These are phyloP conservation scores for Entomobrya proxima DNA, from an alignment of 2,888 invertebrate genomes.

Conservation along the genomic window DNA sequence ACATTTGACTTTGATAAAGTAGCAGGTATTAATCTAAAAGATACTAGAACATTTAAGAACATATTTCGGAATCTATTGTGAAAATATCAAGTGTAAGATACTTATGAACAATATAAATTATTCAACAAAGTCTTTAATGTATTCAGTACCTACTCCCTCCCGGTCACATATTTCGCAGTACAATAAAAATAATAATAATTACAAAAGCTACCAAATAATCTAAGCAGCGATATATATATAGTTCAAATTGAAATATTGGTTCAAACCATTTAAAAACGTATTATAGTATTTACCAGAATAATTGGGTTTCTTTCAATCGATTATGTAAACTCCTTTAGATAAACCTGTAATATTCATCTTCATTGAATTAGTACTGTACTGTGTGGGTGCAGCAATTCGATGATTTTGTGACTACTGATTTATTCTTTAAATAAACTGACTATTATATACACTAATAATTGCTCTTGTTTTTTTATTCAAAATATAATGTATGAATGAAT, in stretches of 20 bases:
- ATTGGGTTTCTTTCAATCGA: no score
- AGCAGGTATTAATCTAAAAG: no score
- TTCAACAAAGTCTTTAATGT: no score
- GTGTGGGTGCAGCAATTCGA: not conserved
- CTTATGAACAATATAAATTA: no score
- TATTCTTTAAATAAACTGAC: constrained; percentile 47
- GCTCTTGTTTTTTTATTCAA: not conserved
- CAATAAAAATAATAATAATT: not conserved
- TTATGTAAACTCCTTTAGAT: no score
- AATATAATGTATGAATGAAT: not conserved
- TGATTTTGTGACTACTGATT: not conserved
- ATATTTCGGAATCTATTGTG: no score
- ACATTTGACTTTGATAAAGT: no score
- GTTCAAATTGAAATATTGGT: not conserved
- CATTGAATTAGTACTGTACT: not conserved
- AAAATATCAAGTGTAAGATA: no score
- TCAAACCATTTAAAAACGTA: not conserved
- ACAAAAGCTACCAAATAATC: not conserved
- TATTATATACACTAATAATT: not conserved
- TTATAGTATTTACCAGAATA: no score
- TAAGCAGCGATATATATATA: not conserved
- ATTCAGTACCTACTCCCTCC: not conserved
- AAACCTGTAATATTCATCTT: not conserved
- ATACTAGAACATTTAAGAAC: no score
- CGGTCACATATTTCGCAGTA: not conserved